Evolutionary conservation across 2,797 vertebrate genomes (phyloP).

Genomic region (Vultur gryphus): DNA sequence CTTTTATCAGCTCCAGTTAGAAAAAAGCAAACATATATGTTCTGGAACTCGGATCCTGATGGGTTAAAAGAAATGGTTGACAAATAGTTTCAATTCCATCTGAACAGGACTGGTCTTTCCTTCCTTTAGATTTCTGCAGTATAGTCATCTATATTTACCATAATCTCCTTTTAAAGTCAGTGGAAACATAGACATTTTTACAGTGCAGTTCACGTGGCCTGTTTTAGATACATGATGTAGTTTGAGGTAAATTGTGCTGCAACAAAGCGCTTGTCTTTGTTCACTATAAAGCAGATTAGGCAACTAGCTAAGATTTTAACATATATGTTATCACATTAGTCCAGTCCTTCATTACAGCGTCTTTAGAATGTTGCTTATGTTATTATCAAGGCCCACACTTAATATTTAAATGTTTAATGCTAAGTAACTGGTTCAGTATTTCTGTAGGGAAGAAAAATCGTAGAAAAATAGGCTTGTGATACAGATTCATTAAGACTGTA

Average conservation of each 20-base stretch:
- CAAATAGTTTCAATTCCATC: background rate
- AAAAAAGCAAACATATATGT: background rate
- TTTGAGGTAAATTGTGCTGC: background rate
- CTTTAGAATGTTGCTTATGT: background rate
- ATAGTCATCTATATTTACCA: background rate
- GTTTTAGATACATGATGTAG: background rate
- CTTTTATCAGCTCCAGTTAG: background rate
- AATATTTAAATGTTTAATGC: background rate
- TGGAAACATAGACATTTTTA: background rate
- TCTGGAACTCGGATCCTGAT: background rate
- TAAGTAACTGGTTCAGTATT: background rate
- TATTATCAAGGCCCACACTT: background rate
- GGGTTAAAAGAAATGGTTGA: background rate
- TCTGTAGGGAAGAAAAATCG: background rate
- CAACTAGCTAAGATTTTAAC: background rate
- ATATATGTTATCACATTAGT: background rate
- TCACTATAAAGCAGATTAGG: background rate
- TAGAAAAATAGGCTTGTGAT: background rate
- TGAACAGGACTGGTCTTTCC: background rate
- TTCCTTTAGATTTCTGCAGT: background rate
- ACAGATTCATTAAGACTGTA: background rate
- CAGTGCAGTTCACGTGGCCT: background rate
- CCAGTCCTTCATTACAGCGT: background rate
- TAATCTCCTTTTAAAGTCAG: background rate
- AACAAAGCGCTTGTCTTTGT: background rate